A percentile compares a stretch with the other conserved stretches of the same genome.
Evolutionary conservation across 1,140 invertebrate genomes (phyloP).

Genomic region (Parapsyche elsis): DNA sequence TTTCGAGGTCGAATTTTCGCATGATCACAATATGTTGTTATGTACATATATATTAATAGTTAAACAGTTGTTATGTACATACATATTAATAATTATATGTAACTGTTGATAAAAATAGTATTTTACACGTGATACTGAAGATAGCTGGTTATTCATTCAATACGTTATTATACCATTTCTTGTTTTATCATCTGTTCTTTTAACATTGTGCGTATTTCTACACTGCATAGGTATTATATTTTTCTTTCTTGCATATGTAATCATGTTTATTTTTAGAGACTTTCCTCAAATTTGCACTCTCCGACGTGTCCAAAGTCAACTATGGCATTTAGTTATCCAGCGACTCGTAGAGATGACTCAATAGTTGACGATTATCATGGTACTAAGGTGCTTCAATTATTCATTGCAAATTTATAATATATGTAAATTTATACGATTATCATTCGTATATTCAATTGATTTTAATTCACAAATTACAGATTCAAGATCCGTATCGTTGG

Average conservation of each 20-base stretch:
- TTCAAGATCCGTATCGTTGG: slow-evolving; percentile 95
- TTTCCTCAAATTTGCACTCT: neutral
- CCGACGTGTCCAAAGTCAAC: slow-evolving; percentile 43
- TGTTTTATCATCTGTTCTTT: no score
- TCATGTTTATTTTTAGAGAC: neutral
- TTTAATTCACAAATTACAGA: slow-evolving; percentile 67
- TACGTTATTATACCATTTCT: no score
- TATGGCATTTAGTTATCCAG: slow-evolving; percentile 76
- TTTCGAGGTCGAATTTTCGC: no score
- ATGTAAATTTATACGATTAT: neutral
- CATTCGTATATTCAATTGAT: neutral
- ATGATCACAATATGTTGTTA: no score
- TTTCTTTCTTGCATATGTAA: neutral
- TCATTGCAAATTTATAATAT: neutral
- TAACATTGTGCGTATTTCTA: no score
- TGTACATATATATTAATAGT: no score
- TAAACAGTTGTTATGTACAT: no score
- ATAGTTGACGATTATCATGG: slow-evolving; percentile 87
- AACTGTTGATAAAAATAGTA: no score
- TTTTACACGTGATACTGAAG: no score
- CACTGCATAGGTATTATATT: no score
- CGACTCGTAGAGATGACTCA: slow-evolving; percentile 79
- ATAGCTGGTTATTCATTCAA: no score
- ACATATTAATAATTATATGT: no score
- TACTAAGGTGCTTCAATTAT: slow-evolving; percentile 72